phyloP scores from a whole-genome alignment of 2,797 vertebrate genomes.

The Diplodus puntazzo region DNA sequence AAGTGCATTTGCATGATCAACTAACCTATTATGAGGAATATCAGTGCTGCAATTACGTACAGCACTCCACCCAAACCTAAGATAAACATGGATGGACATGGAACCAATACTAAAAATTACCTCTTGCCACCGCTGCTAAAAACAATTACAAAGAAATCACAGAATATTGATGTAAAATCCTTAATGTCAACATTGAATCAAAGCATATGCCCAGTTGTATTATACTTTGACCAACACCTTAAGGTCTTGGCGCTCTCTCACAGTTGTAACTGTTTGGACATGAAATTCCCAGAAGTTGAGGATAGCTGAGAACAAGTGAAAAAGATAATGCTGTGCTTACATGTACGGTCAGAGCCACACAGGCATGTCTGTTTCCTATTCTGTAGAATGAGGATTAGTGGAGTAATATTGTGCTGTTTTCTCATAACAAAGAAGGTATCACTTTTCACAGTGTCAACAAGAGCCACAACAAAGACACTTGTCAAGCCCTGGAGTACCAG shows the following conservation, averaged over 20 bases:
- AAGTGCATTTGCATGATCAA: too few relatives aligned
- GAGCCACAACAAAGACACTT: conserved; percentile 54
- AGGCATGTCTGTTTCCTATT: not conserved
- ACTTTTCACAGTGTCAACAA: conserved; percentile 58
- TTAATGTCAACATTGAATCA: not conserved
- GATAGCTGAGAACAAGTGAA: conserved; percentile 37
- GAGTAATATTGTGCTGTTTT: conserved; percentile 25
- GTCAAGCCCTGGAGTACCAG: conserved; percentile 34
- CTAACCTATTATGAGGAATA: too few relatives aligned
- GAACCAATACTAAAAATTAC: too few relatives aligned
- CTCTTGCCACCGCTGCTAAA: too few relatives aligned
- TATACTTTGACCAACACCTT: conserved; percentile 7
- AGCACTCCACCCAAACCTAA: too few relatives aligned
- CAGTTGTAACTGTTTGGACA: conserved; percentile 43
- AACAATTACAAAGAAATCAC: too few relatives aligned
- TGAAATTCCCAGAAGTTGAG: conserved; percentile 42
- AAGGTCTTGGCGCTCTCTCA: conserved; percentile 15
- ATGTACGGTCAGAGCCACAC: conserved; percentile 29
- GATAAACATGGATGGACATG: too few relatives aligned
- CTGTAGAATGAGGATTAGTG: conserved; percentile 26
- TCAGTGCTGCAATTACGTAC: too few relatives aligned
- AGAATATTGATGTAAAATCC: not conserved
- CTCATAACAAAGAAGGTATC: conserved; percentile 55
- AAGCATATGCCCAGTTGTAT: not conserved
- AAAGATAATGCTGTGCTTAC: not conserved